A percentile compares a stretch with the other conserved stretches of the same genome.
phyloP scores from a whole-genome alignment of 2,113 vertebrate genomes.

The Bettongia penicillata region DNA sequence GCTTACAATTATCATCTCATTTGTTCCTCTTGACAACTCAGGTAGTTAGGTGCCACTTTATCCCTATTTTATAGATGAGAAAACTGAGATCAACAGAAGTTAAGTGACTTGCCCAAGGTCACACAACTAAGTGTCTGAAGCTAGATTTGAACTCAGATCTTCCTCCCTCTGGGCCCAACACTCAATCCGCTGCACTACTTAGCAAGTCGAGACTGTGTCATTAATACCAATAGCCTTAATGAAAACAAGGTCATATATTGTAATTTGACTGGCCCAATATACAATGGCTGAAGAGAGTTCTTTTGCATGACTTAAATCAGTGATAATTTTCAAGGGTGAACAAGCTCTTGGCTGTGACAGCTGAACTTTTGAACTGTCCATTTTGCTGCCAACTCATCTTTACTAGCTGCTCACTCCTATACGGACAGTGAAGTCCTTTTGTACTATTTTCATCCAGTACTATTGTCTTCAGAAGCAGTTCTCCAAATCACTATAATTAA shows the following conservation, averaged over 20 bases:
- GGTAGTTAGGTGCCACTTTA: neutral
- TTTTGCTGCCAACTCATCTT: neutral
- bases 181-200: neutral
- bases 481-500: neutral
- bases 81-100: neutral
- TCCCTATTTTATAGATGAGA: neutral
- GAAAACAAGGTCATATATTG: neutral
- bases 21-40: neutral
- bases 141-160: neutral
- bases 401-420: neutral
- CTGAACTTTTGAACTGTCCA: neutral
- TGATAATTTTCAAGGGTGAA: slow-evolving; percentile 15
- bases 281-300: neutral
- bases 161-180: neutral
- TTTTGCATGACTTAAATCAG: neutral
- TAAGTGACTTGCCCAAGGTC: neutral
- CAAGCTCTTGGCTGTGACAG: slow-evolving; percentile 1
- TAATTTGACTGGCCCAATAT: neutral
- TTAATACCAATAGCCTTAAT: neutral
- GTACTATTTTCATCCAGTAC: neutral
- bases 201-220: neutral
- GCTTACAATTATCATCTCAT: neutral
- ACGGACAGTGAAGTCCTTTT: neutral
- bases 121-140: neutral
- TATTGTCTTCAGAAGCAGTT: neutral